Evolutionary conservation across 2,797 vertebrate genomes (phyloP).

Genomic region (Phoebastria nigripes): DNA sequence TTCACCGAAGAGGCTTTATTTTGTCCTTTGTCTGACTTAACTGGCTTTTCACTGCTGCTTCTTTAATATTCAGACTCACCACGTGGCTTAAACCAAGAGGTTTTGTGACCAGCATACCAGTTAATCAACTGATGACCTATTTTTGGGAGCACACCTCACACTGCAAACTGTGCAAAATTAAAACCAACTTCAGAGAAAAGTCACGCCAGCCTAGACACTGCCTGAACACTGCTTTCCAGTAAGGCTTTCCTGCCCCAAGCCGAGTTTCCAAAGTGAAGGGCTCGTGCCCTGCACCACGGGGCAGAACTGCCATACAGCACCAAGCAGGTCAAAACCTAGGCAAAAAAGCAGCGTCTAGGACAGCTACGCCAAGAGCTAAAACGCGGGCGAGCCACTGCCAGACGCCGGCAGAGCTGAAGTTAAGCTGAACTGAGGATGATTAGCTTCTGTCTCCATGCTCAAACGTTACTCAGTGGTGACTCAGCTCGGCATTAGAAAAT

Average conservation of each 20-base stretch:
- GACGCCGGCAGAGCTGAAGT: accelerated
- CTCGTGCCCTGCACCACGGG: accelerated
- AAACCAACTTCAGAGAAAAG: not conserved
- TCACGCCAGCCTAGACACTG: accelerated
- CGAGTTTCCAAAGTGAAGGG: not conserved
- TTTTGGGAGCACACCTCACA: not conserved
- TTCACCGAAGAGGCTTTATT: not conserved
- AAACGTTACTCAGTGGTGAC: not conserved
- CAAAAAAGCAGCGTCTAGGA: not conserved
- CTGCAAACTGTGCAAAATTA: not conserved
- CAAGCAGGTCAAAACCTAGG: not conserved
- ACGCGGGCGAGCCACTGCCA: accelerated
- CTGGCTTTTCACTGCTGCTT: not conserved
- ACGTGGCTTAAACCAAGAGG: not conserved
- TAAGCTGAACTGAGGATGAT: not conserved
- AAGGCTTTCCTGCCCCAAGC: not conserved
- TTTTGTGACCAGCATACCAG: not conserved
- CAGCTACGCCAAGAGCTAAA: not conserved
- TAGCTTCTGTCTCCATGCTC: not conserved
- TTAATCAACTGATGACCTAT: not conserved
- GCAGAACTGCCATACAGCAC: not conserved
- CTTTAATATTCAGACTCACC: not conserved
- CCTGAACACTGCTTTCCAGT: not conserved
- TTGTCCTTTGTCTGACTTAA: not conserved
- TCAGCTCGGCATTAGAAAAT: not conserved